A percentile compares a stretch with the other conserved stretches of the same genome.
Conservation (phyloP, 2,113 vertebrate genomes). For the Zapornia atra region DNA sequence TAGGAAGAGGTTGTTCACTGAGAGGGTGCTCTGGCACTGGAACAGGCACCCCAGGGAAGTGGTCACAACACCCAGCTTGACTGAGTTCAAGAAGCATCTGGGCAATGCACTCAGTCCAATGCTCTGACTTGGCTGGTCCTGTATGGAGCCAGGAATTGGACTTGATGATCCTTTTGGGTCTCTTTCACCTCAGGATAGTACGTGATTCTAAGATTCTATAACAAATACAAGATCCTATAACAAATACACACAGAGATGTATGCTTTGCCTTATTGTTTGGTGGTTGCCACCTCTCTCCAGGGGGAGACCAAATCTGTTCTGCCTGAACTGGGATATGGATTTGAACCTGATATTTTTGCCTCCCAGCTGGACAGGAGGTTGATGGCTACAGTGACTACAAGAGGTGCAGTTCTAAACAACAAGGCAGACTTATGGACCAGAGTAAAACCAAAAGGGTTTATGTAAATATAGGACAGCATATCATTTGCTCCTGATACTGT, state of each 20-base stretch:
- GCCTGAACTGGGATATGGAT: accelerated
- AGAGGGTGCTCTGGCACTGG: too few species aligned
- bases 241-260: not conserved
- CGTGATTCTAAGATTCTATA: too few species aligned
- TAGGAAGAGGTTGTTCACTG: too few species aligned
- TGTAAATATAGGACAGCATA: not conserved
- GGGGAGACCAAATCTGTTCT: not conserved
- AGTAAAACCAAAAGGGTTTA: not conserved
- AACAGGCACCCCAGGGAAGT: too few species aligned
- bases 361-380: not conserved
- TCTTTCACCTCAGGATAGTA: too few species aligned
- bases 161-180: too few species aligned
- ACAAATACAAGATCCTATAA: too few species aligned
- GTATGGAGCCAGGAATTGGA: too few species aligned
- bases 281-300: not conserved
- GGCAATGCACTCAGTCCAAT: too few species aligned
- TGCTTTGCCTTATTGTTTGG: not conserved
- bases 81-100: too few species aligned
- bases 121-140: too few species aligned
- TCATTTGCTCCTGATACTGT: not conserved
- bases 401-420: not conserved
- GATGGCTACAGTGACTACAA: not conserved
- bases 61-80: too few species aligned
- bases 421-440: accelerated
- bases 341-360: not conserved